Evolutionary conservation across 2,113 vertebrate genomes (phyloP).

Genomic region (Trogon surrucura): DNA sequence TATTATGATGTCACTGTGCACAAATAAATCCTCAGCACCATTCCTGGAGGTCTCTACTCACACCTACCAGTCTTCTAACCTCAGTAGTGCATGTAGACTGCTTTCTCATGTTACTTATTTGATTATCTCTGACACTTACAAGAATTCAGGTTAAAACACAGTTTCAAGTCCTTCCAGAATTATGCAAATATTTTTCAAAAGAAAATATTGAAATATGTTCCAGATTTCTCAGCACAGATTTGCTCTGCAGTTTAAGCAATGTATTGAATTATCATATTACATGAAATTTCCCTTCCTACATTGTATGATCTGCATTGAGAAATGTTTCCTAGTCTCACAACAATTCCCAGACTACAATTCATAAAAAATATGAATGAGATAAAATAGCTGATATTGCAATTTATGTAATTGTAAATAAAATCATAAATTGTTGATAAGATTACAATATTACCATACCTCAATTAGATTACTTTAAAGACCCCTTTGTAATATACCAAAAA

Average conservation of each 20-base stretch:
- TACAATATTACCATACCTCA: not conserved
- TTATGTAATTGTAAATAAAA: not conserved
- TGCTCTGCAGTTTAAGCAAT: not conserved
- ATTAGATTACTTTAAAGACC: not conserved
- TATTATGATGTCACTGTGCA: not conserved
- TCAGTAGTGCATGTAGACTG: fast-evolving
- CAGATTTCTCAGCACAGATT: not conserved
- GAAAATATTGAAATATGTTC: not conserved
- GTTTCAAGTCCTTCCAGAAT: not conserved
- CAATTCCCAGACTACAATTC: not conserved
- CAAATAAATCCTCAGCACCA: not conserved
- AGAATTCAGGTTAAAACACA: not conserved
- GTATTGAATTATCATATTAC: not conserved
- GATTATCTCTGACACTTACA: not conserved
- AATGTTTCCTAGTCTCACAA: not conserved
- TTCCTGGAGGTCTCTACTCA: not conserved
- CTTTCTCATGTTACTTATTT: not conserved
- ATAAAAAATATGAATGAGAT: not conserved
- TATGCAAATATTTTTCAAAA: not conserved
- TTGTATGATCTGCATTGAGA: not conserved
- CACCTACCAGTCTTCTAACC: not conserved
- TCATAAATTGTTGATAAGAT: not conserved
- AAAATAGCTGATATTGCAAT: not conserved
- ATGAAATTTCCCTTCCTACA: not conserved
- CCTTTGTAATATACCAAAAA: not conserved